A percentile compares a stretch with the other conserved stretches of the same genome.
Evolutionary conservation across 2,797 vertebrate genomes (phyloP).

Genomic region (Sphenopsis melanotis): DNA sequence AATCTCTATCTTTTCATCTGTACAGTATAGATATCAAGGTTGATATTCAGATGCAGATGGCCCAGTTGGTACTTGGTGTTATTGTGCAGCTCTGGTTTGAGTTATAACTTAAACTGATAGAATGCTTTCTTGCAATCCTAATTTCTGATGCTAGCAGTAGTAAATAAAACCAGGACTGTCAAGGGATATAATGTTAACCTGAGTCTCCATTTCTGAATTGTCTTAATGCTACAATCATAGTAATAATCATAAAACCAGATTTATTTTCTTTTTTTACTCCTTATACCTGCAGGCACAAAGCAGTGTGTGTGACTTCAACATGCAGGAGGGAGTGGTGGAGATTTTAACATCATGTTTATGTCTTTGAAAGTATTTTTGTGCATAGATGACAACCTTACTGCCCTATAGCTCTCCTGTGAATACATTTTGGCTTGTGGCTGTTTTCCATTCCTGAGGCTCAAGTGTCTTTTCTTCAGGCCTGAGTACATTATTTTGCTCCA

Average conservation of each 20-base stretch:
- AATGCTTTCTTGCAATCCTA: not conserved
- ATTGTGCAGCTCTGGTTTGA: not conserved
- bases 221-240: not conserved
- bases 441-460: constrained; percentile 56
- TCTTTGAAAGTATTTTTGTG: constrained; percentile 44
- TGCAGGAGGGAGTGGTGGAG: not conserved
- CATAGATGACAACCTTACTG: constrained; percentile 35
- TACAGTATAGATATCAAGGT: not conserved
- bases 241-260: not conserved
- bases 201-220: not conserved
- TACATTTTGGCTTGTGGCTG: constrained; percentile 48
- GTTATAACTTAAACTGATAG: not conserved
- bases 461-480: constrained; percentile 41
- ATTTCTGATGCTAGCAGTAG: not conserved
- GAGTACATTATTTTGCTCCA: constrained; percentile 52
- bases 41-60: not conserved
- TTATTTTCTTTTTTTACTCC: not conserved
- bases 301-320: not conserved
- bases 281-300: not conserved
- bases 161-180: not conserved
- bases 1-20: not conserved
- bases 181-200: not conserved
- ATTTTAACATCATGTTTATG: constrained; percentile 31
- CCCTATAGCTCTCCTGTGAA: constrained; percentile 48
- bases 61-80: not conserved